These are phyloP conservation scores for Bos javanicus DNA, from an alignment of 2,113 vertebrate species.

Conservation along the genomic window DNA sequence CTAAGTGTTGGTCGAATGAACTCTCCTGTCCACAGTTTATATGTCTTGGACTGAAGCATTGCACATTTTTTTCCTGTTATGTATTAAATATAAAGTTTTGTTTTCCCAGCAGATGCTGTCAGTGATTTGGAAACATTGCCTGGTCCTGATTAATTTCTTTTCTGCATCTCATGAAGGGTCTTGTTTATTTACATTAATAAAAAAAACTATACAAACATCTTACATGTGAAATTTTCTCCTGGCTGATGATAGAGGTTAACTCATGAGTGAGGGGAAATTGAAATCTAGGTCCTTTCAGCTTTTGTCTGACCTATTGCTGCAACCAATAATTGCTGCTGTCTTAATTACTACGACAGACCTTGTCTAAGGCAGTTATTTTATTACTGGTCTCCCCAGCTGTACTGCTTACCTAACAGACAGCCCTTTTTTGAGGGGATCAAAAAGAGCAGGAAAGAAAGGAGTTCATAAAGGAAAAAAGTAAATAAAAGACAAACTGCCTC, in stretches of 20 bases:
- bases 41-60: conserved; percentile 48
- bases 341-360: not conserved
- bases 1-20: not conserved
- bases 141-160: conserved; percentile 56
- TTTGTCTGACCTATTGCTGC: not conserved
- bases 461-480: not conserved
- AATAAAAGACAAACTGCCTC: not conserved
- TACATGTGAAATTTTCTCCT: not conserved
- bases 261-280: not conserved
- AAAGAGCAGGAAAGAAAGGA: not conserved
- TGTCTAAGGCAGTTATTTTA: not conserved
- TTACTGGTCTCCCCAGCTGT: not conserved
- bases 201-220: conserved; percentile 35
- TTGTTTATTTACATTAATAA: conserved; percentile 60
- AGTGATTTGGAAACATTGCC: conserved; percentile 48
- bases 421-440: not conserved
- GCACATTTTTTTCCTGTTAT: conserved; percentile 8
- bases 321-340: not conserved
- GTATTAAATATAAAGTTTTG: conserved; percentile 55
- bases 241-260: not conserved
- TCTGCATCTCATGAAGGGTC: not conserved
- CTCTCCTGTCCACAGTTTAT: conserved; percentile 45
- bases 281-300: not conserved
- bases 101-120: conserved; percentile 46
- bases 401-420: not conserved